Base-by-base conservation (phyloP, 2,113 vertebrate species). In the Heloderma charlesbogerti region DNA sequence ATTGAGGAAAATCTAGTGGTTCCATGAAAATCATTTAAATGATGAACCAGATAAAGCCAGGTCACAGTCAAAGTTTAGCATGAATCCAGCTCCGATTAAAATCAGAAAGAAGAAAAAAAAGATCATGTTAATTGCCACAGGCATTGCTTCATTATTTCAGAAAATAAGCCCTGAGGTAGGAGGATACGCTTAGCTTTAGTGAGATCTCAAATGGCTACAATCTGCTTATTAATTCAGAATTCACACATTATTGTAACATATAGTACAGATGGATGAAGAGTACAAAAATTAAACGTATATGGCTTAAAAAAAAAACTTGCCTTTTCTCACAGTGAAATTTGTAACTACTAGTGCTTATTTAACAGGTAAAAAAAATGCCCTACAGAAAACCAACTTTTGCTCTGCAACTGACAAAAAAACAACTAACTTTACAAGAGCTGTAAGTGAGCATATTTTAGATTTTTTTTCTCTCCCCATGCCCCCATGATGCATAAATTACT, bases 391-490 rank as follows among this genome's bases (percentile, higher is more conserved):
- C 31, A 34, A 1, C 13, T 34, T 13, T 78, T 0, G 0, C 10
- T 0, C 20, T 0, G 0, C 0, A 10, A 1, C 0, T 2, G 86
- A 90, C 89, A 22, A 0, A 1, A 20, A 16, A 75, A 29, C 37
- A 0, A 0, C 51, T 87, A 18, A 71, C 5, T 0, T 45, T 48
- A 66, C 57, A 75, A 45, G 29, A 90, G 40, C 4, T 25, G 51
- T n/a, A 45, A 60, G 69, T 34, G 29, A 13, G 8, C 10, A 27
- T 72, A 84, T 63, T 54, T 6, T 1, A n/a, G 79, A 69, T 34
- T n/a, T 16, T 7, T 22, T 72, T 72, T 9, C 34, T 45, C 67
- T 72, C 92, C 57, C 12, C 34, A 6, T 34, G 57, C 77, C 8
- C 4, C 6, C 27, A 81, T 63, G 51, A 43, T 54, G 27, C 20